Evolutionary conservation across 2,113 vertebrate genomes (phyloP), one percentile per base, ranked within the genome.

Genomic region (Axis porcinus): DNA sequence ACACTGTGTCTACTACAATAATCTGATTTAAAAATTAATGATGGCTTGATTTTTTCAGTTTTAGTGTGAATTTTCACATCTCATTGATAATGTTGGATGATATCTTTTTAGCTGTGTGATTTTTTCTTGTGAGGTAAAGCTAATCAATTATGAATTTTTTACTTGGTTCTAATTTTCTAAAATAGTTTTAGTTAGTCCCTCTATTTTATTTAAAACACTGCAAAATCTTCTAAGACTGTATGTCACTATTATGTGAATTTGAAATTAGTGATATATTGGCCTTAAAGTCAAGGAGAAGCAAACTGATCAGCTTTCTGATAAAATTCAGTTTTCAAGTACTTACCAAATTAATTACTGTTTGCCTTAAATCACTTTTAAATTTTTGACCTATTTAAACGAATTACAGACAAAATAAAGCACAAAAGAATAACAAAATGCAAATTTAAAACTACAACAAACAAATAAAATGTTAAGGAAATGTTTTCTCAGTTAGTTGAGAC

Each of bases 331-430:
- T 94, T 95, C 14, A 91, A 28, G 87, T 95, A 94, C 74, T 92
- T 64, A 90, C 81, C 10, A 91, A 43, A 74, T 92, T 94, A 97
- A 96, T 95, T 85, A 97, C 40, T 88, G 33, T 85, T 95, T 95
- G 28, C 15, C 47, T 81, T 92, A 47, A 95, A 33, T 16, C 2
- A 36, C 19, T 92, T 95, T 97, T 58, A 40, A 95, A 86, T 97
- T 89, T 7, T 86, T 86, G 23, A 60, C 84, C 7, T 15, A 92
- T 84, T 89, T 95, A 70, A 97, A 94, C 74, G 50, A 87, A 84
- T 79, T 89, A 12, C 2, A 70, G 30, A 86, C 58, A 83, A 28
- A 64, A 25, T 76, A 50, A 84, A 82, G 7, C 1, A 62, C 58
- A 87, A 13, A 70, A 62, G 1, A 92, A 84, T 84, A 93, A 86